phyloP scores from a whole-genome alignment of 2,797 vertebrate genomes.

The Cossypha niveicapilla region DNA sequence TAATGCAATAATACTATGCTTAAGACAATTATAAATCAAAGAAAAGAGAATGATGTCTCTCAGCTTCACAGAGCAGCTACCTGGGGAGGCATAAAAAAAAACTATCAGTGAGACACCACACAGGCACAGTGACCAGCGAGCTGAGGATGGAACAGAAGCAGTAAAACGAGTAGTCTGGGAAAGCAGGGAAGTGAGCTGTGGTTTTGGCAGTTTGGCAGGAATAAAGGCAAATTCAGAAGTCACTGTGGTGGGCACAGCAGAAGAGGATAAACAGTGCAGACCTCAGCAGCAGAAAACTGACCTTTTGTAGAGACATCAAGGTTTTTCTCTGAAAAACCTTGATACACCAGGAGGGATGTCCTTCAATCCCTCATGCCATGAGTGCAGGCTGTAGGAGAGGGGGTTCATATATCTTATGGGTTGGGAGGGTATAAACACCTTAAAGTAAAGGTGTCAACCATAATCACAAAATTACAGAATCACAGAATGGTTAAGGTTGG shows the following conservation, averaged over 20 bases:
- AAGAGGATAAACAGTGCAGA: not conserved
- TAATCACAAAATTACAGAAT: not conserved
- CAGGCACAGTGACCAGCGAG: not conserved
- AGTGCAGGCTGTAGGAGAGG: not conserved
- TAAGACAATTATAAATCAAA: constrained; percentile 41
- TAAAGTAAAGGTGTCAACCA: not conserved
- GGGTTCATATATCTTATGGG: not conserved
- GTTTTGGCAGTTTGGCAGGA: not conserved
- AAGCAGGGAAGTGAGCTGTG: not conserved
- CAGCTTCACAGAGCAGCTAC: not conserved
- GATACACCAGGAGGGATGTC: not conserved
- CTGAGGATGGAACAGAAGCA: not conserved
- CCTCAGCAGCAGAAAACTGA: not conserved
- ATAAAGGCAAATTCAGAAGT: not conserved
- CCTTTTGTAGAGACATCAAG: not conserved
- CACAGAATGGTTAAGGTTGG: not conserved
- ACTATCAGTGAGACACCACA: not conserved
- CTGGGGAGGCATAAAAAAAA: not conserved
- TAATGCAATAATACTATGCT: not conserved
- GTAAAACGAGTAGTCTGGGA: not conserved
- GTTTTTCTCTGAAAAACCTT: not conserved
- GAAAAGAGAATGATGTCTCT: not conserved
- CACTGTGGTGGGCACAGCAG: not conserved
- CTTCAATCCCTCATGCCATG: rapidly evolving
- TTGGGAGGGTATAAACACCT: not conserved